Evolutionary conservation across 1,140 invertebrate species (phyloP).

Genomic region (Sitobion miscanthi): DNA sequence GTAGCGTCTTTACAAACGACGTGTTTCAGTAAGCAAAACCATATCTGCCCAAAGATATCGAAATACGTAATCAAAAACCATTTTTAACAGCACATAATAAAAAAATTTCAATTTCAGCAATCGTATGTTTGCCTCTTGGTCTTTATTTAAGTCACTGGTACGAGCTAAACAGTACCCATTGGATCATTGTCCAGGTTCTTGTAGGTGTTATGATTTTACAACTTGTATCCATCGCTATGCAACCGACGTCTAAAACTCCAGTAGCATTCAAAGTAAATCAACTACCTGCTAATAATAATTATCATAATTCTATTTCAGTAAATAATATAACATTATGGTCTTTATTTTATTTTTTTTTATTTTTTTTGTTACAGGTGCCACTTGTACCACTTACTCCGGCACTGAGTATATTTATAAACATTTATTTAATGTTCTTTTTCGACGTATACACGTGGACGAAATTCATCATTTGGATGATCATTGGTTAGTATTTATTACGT

Average conservation of each 20-base stretch:
- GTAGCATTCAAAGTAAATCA: constrained; percentile 49
- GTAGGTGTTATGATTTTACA: constrained; percentile 9
- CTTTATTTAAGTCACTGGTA: constrained; percentile 49
- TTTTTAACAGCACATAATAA: not conserved
- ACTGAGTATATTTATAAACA: constrained; percentile 83
- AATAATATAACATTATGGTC: not conserved
- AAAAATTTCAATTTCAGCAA: not conserved
- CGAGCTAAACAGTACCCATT: constrained; percentile 23
- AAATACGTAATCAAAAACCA: not conserved
- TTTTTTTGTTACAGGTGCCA: constrained; percentile 72
- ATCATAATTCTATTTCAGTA: not conserved
- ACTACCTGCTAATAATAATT: not conserved
- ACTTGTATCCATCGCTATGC: constrained; percentile 19
- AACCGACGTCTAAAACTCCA: constrained; percentile 34
- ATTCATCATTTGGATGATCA: constrained; percentile 59
- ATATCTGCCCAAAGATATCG: not conserved
- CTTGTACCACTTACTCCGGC: constrained; percentile 84
- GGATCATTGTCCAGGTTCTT: not conserved
- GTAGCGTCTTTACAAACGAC: constrained; percentile 60
- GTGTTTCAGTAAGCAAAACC: constrained; percentile 21
- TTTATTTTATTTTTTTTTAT: not conserved
- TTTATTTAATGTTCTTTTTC: constrained; percentile 88
- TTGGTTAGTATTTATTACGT: constrained; percentile 57
- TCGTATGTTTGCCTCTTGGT: not conserved
- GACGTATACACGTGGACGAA: constrained; percentile 66